Evolutionary conservation across 2,113 vertebrate species (phyloP), one percentile per base, ranked within the genome.

Genomic region (Sceloporus undulatus): DNA sequence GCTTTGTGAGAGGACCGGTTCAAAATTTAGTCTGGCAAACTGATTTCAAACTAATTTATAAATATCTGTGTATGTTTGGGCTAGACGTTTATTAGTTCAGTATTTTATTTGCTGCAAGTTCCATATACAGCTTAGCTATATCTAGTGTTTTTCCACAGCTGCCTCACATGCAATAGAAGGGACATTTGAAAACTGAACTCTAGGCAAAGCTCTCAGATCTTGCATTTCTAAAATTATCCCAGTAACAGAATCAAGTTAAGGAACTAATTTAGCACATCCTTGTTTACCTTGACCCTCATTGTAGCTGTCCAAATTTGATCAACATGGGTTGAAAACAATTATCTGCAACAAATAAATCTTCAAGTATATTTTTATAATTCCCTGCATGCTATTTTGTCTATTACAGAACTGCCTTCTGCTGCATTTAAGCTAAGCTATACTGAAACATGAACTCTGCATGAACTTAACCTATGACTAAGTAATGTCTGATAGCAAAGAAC

Each of bases 161-260:
- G 91, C 93, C 93, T 92, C 81, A 81, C 86, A 27, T 92, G 83
- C 93, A 92, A 52, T 82, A 86, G 84, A 73, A 89, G 82, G 79
- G 87, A 68, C 84, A 82, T 89, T 89, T 89, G 84, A 86, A 93
- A 91, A 92, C 93, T 8, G 91, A 88, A 71, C 92, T 21, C 10
- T 89, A 86, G 91, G 85, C 92, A 90, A 82, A 83, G 84, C 78
- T 77, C 71, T 68, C 68, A 85, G 76, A 73, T 79, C 71, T 40
- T 82, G 48, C 42, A 85, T 91, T 85, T 79, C 94, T 94, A 94
- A 96, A 95, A 94, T 95, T 94, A 95, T 94, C 84, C 16, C 62
- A 79, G 74, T 83, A 86, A 91, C 79, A 91, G 18, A 80, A 73
- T 84, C 82, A 89, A 91, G 90, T 92, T 93, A 82, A 71, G 87